Base-by-base conservation (phyloP, 2,888 invertebrate species). In the Biston stratarius region DNA sequence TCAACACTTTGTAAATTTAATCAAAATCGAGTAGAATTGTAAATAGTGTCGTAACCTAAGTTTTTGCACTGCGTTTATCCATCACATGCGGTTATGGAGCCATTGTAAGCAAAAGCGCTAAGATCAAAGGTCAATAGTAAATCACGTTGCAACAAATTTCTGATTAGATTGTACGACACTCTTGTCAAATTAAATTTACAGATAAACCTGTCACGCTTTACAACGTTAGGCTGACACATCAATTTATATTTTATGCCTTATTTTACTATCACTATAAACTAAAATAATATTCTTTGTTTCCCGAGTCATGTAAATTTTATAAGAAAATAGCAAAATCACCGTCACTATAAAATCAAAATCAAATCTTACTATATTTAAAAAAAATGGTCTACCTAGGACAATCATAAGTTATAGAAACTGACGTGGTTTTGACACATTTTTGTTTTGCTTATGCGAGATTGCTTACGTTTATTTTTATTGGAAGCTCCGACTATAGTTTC, bases 111-210 rank as follows among this genome's bases (percentile, higher is more conserved):
- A 55, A 36, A 61, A 33, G 42, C 42, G 63, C 1, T 6, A 52
- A 64, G 64, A 58, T 52, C 58, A 58, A 52, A 42, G 42, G 45
- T 12, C 12, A 15, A 52, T 58, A 57, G 45, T 64, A 33, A 63
- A 51, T 64, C 64, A 52, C n/a, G 42, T n/a, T 38, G 40, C 33
- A n/a, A 45, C 51, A 57, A 51, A 51, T 57, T 24, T 38, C 38
- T 52, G 45, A 47, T 58, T 15, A 51, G 12, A 44, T 7, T 12
- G 36, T 44, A 52, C 36, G 36, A 58, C 36, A 47, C 59, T 34
- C 56, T 47, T 48, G 45, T 14, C 61, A 36, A 52, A 52, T 52
- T 53, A 45, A 53, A 53, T 53, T 49, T 51, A 61, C 45, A 7
- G 51, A 44, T n/a, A 33, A 6, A 14, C 47, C 14, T 47, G 44